Evolutionary conservation across 2,888 invertebrate species (phyloP).

Genomic region (Charanyca ferruginea): DNA sequence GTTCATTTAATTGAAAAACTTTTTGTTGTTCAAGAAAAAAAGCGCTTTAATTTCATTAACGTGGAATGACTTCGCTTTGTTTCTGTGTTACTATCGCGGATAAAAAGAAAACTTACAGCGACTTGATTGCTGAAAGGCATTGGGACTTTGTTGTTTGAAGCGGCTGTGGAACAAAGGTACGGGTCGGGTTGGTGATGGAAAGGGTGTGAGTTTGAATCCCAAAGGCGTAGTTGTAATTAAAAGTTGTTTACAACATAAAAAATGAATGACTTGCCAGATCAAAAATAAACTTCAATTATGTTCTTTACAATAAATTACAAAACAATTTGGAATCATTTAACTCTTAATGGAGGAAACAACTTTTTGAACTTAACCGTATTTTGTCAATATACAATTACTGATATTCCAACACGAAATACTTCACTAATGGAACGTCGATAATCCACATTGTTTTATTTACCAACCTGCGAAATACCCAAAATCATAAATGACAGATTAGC

Average conservation of each 20-base stretch:
- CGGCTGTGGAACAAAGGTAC: constrained; percentile 9
- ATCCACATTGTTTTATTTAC: too few species aligned
- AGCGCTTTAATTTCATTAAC: constrained; percentile 79
- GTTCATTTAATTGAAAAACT: constrained; percentile 80
- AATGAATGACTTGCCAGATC: background rate
- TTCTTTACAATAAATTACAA: too few species aligned
- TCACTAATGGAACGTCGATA: too few species aligned
- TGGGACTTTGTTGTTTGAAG: constrained; percentile 38
- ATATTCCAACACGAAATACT: too few species aligned
- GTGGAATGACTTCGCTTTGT: constrained; percentile 73
- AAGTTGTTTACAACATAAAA: background rate
- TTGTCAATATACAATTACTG: too few species aligned
- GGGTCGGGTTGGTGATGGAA: background rate
- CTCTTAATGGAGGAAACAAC: too few species aligned
- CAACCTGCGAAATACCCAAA: too few species aligned
- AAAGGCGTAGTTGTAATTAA: background rate
- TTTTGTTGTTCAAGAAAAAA: constrained; percentile 71
- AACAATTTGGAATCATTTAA: too few species aligned
- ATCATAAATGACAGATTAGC: too few species aligned
- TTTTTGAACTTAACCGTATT: too few species aligned
- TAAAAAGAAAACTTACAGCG: constrained; percentile 61
- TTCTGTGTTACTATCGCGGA: constrained; percentile 57
- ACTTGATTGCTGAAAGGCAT: constrained; percentile 60
- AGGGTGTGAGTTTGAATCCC: background rate
- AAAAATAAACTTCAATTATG: background rate